A percentile compares a stretch with the other conserved stretches of the same genome.
phyloP scores from a whole-genome alignment of 2,113 vertebrate genomes.

The Heterotis niloticus region DNA sequence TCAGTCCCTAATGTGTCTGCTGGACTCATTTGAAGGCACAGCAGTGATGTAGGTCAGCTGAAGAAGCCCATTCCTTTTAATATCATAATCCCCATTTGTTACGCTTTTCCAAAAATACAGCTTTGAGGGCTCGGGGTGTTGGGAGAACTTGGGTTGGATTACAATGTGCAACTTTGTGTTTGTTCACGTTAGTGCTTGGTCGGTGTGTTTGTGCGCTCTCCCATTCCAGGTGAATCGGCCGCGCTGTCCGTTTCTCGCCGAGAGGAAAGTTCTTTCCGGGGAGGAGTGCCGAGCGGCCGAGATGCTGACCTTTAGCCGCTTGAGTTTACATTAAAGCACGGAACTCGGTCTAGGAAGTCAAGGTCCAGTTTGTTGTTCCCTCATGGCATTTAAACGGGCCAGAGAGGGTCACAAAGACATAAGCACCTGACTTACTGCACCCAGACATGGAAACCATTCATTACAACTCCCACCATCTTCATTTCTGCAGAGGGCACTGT shows the following conservation, averaged over 20 bases:
- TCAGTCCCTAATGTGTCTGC: conserved; percentile 47
- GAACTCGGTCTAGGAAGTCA: conserved; percentile 12
- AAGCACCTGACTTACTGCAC: conserved; percentile 44
- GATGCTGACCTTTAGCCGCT: neutral
- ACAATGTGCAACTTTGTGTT: too few species aligned
- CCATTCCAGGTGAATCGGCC: neutral
- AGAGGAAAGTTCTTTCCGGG: neutral
- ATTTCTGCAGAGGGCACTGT: neutral
- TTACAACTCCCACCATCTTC: conserved; percentile 22
- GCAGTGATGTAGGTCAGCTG: conserved; percentile 57
- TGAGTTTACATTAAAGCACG: neutral
- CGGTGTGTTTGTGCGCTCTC: neutral
- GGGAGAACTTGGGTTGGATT: too few species aligned
- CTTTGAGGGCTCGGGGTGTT: conserved; percentile 25
- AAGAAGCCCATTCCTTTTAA: conserved; percentile 58
- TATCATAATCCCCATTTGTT: conserved; percentile 61
- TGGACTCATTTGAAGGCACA: conserved; percentile 50
- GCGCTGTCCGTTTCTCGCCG: neutral
- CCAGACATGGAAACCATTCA: conserved; percentile 50
- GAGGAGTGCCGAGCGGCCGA: neutral
- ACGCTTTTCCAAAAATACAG: conserved; percentile 48
- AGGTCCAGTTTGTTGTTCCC: conserved; percentile 40
- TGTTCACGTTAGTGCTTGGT: too few species aligned
- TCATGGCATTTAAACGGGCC: conserved; percentile 32
- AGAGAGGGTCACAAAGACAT: conserved; percentile 47